Evolutionary conservation across 2,797 vertebrate species (phyloP).

Genomic region (Poeciliopsis presidionis): DNA sequence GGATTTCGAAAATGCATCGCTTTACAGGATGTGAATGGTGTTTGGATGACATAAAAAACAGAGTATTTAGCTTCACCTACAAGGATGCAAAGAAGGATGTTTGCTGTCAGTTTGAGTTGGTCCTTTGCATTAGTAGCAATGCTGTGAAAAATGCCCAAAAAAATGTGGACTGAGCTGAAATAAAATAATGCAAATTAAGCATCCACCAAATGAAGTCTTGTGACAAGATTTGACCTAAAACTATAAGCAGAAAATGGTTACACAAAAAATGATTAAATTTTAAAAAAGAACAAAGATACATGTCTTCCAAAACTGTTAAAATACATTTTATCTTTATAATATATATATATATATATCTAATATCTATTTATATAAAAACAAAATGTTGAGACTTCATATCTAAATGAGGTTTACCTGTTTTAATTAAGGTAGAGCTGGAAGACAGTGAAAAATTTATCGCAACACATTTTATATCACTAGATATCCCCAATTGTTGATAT

Average conservation of each 20-base stretch:
- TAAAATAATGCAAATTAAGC: not conserved
- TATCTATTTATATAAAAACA: not conserved
- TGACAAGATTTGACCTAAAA: not conserved
- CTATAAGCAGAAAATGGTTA: not conserved
- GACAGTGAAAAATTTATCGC: too few relatives aligned
- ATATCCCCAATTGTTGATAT: too few relatives aligned
- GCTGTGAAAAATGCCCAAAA: not conserved
- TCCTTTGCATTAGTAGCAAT: not conserved
- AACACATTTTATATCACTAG: too few relatives aligned
- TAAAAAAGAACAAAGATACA: not conserved
- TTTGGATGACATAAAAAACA: not conserved
- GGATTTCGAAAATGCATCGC: not conserved
- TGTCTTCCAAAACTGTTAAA: not conserved
- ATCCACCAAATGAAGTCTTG: not conserved
- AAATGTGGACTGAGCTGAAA: not conserved
- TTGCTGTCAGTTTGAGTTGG: not conserved
- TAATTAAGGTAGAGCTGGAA: not conserved
- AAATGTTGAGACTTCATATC: not conserved
- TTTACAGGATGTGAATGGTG: not conserved
- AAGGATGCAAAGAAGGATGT: not conserved
- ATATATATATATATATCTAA: too few relatives aligned
- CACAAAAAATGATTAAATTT: not conserved
- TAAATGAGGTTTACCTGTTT: not conserved
- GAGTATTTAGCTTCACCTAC: not conserved
- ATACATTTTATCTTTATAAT: not conserved